phyloP scores from a whole-genome alignment of 2,113 vertebrate genomes.

The Sander lucioperca region DNA sequence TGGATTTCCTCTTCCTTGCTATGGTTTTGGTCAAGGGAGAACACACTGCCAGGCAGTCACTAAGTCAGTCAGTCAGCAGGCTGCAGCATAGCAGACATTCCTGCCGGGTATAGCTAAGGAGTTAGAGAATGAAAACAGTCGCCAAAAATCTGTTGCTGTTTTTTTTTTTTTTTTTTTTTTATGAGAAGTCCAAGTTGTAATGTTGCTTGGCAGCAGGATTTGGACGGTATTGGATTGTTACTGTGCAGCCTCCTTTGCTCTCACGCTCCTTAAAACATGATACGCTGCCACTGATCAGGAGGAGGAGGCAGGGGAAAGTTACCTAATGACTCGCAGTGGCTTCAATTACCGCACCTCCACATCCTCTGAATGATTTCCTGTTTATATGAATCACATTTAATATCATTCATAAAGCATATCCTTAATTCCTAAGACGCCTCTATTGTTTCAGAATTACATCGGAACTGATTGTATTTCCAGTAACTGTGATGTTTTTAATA shows the following conservation, averaged over 20 bases:
- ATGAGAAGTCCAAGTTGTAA: constrained; percentile 54
- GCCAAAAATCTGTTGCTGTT: constrained; percentile 64
- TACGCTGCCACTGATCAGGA: not conserved
- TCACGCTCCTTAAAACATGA: constrained; percentile 48
- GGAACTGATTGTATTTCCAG: constrained; percentile 23
- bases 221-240: constrained; percentile 11
- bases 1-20: constrained; percentile 1
- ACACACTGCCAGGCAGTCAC: constrained; percentile 9
- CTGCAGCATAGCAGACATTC: constrained; percentile 78
- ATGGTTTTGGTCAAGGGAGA: constrained; percentile 20
- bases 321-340: constrained; percentile 31
- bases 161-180: constrained; percentile 37
- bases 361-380: constrained; percentile 13
- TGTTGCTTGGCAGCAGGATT: constrained; percentile 71
- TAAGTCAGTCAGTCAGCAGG: constrained; percentile 61
- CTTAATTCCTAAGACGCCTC: not conserved
- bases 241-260: constrained; percentile 35
- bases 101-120: constrained; percentile 58
- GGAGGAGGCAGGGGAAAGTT: constrained; percentile 28
- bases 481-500: constrained; percentile 37
- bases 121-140: constrained; percentile 43
- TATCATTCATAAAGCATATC: not conserved
- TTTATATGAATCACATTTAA: not conserved
- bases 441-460: constrained; percentile 9
- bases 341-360: constrained; percentile 17